These are phyloP conservation scores for Picathartes gymnocephalus DNA, from an alignment of 2,113 vertebrate species.

Conservation along the genomic window DNA sequence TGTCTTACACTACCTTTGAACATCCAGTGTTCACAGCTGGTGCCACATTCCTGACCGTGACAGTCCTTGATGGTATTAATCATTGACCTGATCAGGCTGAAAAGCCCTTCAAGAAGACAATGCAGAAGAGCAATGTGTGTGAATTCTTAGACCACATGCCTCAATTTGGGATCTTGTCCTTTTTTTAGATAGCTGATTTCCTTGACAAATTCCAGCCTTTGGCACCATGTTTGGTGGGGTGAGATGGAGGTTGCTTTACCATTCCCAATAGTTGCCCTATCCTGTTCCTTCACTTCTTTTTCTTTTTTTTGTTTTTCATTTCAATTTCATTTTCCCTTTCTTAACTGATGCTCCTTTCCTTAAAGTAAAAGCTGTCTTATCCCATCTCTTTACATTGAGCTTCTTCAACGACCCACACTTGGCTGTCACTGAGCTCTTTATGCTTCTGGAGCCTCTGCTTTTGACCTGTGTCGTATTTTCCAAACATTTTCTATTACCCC, in stretches of 20 bases:
- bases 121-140: not conserved
- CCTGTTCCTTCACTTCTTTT: not conserved
- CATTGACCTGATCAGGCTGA: not conserved
- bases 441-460: not conserved
- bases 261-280: not conserved
- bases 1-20: not conserved
- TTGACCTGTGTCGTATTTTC: not conserved
- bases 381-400: not conserved
- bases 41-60: accelerated
- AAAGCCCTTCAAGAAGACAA: not conserved
- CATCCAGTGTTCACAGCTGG: not conserved
- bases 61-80: not conserved
- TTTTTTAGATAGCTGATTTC: not conserved
- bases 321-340: not conserved
- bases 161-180: not conserved
- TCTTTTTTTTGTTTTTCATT: accelerated
- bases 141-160: not conserved
- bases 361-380: not conserved
- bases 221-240: not conserved
- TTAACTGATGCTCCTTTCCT: not conserved
- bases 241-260: not conserved
- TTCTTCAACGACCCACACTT: not conserved
- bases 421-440: not conserved
- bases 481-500: not conserved
- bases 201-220: not conserved